Evolutionary conservation across 2,113 vertebrate genomes (phyloP).

Genomic region (Theropithecus gelada): DNA sequence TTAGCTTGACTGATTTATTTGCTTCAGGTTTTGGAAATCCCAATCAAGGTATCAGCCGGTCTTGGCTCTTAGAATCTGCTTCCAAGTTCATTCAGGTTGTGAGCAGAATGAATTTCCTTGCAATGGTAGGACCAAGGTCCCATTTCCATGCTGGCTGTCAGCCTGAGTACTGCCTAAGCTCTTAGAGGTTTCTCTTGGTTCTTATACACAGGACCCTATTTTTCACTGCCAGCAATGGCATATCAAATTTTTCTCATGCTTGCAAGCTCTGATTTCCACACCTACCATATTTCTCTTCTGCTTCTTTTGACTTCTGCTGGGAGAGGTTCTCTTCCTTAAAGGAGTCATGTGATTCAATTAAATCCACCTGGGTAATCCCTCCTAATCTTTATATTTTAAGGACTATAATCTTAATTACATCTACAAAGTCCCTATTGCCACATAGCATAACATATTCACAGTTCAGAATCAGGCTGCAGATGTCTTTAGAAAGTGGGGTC

Average conservation of each 20-base stretch:
- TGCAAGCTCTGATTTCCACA: background rate
- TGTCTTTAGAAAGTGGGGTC: background rate
- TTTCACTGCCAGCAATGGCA: background rate
- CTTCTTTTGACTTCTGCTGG: background rate
- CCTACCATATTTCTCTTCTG: accelerated
- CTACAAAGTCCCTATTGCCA: background rate
- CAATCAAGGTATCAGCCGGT: background rate
- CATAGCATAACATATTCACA: background rate
- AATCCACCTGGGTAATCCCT: background rate
- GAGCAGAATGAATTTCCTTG: background rate
- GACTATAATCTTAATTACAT: background rate
- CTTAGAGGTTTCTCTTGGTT: background rate
- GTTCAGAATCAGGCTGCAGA: background rate
- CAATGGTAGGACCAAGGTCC: background rate
- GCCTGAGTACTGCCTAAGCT: background rate
- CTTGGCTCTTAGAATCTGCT: background rate
- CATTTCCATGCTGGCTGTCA: background rate
- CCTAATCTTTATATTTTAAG: background rate
- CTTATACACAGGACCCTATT: background rate
- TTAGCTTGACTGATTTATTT: background rate
- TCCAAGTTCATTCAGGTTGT: background rate
- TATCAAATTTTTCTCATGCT: accelerated
- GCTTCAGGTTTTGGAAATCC: background rate
- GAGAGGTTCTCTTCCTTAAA: background rate
- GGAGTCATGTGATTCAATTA: background rate